Evolutionary conservation across 2,888 invertebrate species (phyloP).

Genomic region (Chymomyza caudatula): DNA sequence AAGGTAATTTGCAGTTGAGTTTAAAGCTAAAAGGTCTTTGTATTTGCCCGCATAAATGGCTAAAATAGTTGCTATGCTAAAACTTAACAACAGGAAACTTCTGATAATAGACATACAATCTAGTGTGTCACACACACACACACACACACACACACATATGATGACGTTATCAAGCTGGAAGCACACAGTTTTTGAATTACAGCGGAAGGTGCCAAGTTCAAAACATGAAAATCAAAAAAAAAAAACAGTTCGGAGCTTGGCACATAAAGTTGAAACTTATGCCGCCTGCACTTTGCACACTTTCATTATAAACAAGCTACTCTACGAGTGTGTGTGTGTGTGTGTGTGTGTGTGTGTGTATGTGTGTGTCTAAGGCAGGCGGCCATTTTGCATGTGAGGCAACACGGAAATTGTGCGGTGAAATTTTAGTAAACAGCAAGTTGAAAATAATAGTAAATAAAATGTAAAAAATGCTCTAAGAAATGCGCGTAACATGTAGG

Average conservation of each 20-base stretch:
- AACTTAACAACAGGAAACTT: constrained; percentile 67
- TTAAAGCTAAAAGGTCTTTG: constrained; percentile 5
- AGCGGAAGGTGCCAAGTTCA: constrained; percentile 65
- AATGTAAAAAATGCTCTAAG: background rate
- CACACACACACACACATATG: constrained; percentile 1
- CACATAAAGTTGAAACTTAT: constrained; percentile 49
- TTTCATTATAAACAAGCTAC: constrained; percentile 47
- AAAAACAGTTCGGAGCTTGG: background rate
- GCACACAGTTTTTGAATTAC: constrained; percentile 62
- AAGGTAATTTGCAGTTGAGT: constrained; percentile 1
- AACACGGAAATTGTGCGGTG: constrained; percentile 45
- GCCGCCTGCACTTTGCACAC: constrained; percentile 47
- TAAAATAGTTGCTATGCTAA: constrained; percentile 36
- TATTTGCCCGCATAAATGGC: constrained; percentile 21
- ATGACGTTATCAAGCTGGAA: constrained; percentile 48
- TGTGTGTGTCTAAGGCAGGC: constrained; percentile 16
- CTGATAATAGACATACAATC: constrained; percentile 45
- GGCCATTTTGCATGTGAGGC: constrained; percentile 17
- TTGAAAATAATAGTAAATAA: constrained; percentile 4
- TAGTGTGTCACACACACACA: constrained; percentile 5
- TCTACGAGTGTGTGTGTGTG: constrained; percentile 5
- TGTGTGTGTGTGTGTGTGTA: constrained; percentile 18
- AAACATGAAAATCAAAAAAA: constrained; percentile 35
- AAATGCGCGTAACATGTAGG: background rate
- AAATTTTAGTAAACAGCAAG: constrained; percentile 35